Conservation (phyloP, 37 sponge, comb jelly and placozoan genomes). For the Dysidea cf. avara region DNA sequence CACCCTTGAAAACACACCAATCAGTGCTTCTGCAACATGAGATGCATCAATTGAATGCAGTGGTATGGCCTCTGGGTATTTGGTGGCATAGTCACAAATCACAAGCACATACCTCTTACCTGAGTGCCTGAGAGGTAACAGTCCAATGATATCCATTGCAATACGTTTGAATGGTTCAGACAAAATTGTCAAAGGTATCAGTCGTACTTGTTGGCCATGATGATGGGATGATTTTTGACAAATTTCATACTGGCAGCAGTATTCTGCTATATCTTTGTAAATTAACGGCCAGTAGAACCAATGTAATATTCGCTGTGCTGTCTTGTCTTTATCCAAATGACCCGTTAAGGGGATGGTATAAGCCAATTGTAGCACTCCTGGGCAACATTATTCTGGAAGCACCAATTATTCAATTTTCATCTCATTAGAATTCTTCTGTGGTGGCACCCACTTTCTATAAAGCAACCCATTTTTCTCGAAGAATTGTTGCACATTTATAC, state of each 20-base stretch:
- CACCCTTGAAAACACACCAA: too few species aligned
- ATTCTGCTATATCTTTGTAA: slow-evolving; percentile 22
- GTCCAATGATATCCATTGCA: slow-evolving; percentile 63
- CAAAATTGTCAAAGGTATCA: slow-evolving; percentile 53
- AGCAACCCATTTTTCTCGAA: neutral
- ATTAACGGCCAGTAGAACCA: slow-evolving; percentile 34
- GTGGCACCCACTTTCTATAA: slow-evolving; percentile 17
- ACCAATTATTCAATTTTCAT: too few species aligned
- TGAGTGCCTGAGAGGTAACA: slow-evolving; percentile 27
- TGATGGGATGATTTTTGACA: slow-evolving; percentile 14
- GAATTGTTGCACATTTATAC: too few species aligned
- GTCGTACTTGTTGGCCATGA: slow-evolving; percentile 22
- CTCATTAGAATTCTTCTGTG: slow-evolving; percentile 8
- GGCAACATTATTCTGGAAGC: too few species aligned
- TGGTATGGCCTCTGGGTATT: too few species aligned
- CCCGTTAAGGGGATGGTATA: slow-evolving; percentile 36
- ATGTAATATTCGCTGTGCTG: slow-evolving; percentile 27
- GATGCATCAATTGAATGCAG: too few species aligned
- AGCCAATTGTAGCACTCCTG: slow-evolving; percentile 49
- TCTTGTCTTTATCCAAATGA: slow-evolving; percentile 18
- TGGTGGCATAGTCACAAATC: too few species aligned
- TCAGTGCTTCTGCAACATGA: too few species aligned
- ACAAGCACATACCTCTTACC: too few species aligned
- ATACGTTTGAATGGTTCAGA: too few species aligned
- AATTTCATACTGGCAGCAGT: slow-evolving; percentile 1